Evolutionary conservation across 2,113 vertebrate species (phyloP), one percentile per base, ranked within the genome.

Genomic region (Ciconia boyciana): DNA sequence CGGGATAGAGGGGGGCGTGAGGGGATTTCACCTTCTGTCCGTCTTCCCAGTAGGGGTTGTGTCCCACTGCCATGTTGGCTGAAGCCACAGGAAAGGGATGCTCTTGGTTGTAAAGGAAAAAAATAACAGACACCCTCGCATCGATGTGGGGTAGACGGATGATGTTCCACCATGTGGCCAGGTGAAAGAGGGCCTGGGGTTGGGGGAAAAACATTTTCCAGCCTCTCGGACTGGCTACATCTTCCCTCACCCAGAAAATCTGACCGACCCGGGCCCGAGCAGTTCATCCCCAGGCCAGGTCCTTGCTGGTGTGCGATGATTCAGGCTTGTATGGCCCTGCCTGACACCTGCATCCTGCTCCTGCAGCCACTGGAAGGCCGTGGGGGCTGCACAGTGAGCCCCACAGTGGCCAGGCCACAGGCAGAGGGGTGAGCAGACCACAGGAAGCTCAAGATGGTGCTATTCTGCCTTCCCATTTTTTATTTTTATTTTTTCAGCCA

Each of bases 361-460:
- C 71, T 43, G 20, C 13, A 66, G 68, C 18, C 58, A 10, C 11
- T 69, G 29, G 52, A 61, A 86, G 17, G 16, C 62, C 5, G 0
- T 32, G 66, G 16, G 10, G 18, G 5, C 85, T 60, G 51, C n/a
- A 52, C 19, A 3, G 10, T 10, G n/a, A 83, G 13, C 10, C 32
- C 11, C 16, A 9, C 0, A 1, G 12, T 0, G 0, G 11, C n/a
- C 61, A 44, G 29, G 46, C 18, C 54, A 52, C 31, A 41, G 41
- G 41, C 24, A 77, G 25, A 83, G 10, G 11, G 6, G 4, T 78
- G 51, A 82, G 25, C 31, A 62, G 55, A 34, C 19, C 6, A 1
- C 7, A 8, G 39, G 22, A 82, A 46, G 65, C 46, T 74, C 75
- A 48, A 34, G 71, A 74, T 57, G 41, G 16, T 69, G 79, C 28